Conservation (phyloP, 2,888 invertebrate genomes). For the Mythimna pallens region DNA sequence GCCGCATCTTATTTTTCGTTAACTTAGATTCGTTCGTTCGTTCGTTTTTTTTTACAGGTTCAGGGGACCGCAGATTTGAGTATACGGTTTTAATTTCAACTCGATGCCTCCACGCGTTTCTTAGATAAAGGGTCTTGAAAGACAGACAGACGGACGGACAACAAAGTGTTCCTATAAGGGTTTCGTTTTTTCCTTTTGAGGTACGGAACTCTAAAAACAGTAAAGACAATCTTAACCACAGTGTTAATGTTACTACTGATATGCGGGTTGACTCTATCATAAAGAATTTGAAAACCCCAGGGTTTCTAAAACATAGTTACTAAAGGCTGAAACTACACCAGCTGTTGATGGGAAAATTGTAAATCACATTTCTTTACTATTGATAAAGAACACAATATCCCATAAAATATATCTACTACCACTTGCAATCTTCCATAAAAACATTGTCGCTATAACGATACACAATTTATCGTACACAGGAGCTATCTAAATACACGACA, state of each 20-base stretch:
- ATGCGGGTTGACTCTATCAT: not conserved
- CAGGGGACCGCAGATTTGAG: too few relatives aligned
- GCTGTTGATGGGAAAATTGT: not conserved
- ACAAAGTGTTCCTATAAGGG: too few relatives aligned
- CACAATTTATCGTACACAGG: conserved; percentile 37
- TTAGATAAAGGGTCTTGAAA: too few relatives aligned
- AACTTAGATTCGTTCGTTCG: too few relatives aligned
- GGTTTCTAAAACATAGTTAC: not conserved
- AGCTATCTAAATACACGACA: conserved; percentile 57
- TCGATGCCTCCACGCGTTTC: too few relatives aligned
- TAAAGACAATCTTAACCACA: not conserved
- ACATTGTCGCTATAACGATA: conserved; percentile 27
- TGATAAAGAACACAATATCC: not conserved
- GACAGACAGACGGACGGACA: too few relatives aligned
- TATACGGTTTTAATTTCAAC: too few relatives aligned
- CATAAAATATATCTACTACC: not conserved
- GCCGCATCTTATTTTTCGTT: too few relatives aligned
- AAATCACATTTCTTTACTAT: conserved; percentile 1
- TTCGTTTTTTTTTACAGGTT: too few relatives aligned
- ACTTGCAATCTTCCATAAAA: not conserved
- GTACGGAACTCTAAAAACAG: too few relatives aligned
- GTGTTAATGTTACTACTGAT: not conserved
- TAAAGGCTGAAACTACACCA: not conserved
- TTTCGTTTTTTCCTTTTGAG: too few relatives aligned
- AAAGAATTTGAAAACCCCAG: not conserved